Evolutionary conservation across 2,797 vertebrate genomes (phyloP).

Genomic region (Pangasius krempfi): DNA sequence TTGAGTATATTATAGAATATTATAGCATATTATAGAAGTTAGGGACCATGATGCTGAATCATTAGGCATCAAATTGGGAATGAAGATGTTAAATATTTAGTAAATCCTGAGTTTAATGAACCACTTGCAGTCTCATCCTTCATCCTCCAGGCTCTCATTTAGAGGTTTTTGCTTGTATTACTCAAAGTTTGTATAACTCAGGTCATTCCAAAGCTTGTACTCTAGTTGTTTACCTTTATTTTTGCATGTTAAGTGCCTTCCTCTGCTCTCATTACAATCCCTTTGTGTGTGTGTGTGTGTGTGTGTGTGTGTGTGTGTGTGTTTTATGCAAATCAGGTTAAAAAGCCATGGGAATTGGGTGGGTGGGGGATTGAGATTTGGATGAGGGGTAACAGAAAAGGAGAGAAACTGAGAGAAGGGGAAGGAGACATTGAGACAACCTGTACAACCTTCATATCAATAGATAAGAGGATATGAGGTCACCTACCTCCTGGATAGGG

Average conservation of each 20-base stretch:
- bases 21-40: neutral
- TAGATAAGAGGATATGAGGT: slow-evolving; percentile 58
- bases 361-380: slow-evolving; percentile 18
- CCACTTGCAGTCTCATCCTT: neutral
- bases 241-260: neutral
- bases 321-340: neutral
- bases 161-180: neutral
- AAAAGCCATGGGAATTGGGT: neutral
- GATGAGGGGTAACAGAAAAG: neutral
- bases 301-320: slow-evolving; percentile 8
- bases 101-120: neutral
- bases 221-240: neutral
- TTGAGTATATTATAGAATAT: too few species aligned
- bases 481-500: slow-evolving; percentile 70
- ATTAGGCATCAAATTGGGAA: neutral
- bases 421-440: slow-evolving; percentile 53
- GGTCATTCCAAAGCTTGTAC: neutral
- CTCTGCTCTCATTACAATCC: neutral
- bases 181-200: neutral
- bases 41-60: neutral
- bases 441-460: slow-evolving; percentile 63
- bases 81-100: neutral
- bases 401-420: slow-evolving; percentile 33
- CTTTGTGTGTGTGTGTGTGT: neutral
- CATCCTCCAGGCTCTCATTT: neutral